A percentile compares a stretch with the other conserved stretches of the same genome.
Conservation (phyloP, 2,888 invertebrate species). For the Dasypogon diadema region DNA sequence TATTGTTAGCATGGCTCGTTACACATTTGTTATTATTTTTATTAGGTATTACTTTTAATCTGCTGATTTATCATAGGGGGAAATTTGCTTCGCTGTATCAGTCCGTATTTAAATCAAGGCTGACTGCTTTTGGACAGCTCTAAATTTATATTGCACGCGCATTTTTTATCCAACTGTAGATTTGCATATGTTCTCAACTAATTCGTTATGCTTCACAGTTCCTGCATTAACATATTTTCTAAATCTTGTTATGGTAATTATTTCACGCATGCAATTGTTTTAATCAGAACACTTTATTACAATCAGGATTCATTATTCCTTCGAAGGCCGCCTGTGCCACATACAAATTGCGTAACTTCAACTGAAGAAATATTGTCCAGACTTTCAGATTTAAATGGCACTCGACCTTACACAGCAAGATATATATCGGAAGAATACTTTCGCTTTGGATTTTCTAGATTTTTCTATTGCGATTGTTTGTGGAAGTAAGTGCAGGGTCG, state of each 20-base stretch:
- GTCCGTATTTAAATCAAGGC: slow-evolving; percentile 4
- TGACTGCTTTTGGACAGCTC: slow-evolving; percentile 31
- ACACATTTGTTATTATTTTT: slow-evolving; percentile 3
- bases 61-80: not conserved
- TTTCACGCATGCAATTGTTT: slow-evolving; percentile 26
- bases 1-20: not conserved
- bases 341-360: no score
- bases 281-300: slow-evolving; percentile 31
- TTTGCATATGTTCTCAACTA: slow-evolving; percentile 9
- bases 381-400: no score
- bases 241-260: slow-evolving; percentile 29
- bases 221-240: slow-evolving; percentile 26
- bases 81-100: not conserved
- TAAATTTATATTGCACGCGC: slow-evolving; percentile 40
- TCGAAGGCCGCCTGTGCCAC: not conserved
- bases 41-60: not conserved
- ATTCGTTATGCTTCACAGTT: slow-evolving; percentile 24
- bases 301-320: slow-evolving; percentile 19
- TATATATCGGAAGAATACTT: no score
- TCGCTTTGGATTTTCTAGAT: no score
- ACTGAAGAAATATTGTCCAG: no score
- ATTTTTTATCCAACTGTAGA: slow-evolving; percentile 20
- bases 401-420: no score
- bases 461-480: no score
- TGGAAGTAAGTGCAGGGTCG: no score